Percentiles rank a stretch among this genome's conserved stretches.
Conservation (phyloP, 2,797 vertebrate species). For the Fistularia tabacaria region DNA sequence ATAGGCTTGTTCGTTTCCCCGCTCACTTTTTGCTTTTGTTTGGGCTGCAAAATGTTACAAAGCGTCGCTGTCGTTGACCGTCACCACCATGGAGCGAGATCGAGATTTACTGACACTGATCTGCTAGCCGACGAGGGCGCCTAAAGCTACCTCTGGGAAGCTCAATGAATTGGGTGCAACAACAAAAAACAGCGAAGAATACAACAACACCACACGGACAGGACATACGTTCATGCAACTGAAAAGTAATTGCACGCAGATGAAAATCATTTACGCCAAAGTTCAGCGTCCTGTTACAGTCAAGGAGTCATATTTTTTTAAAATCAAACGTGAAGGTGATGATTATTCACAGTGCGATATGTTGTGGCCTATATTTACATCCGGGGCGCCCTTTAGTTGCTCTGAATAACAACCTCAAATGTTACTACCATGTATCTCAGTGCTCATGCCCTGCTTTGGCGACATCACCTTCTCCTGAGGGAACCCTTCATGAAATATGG, state of each 20-base stretch:
- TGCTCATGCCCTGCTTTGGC: slow-evolving; percentile 39
- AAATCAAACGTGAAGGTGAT: not conserved
- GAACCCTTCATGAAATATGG: slow-evolving; percentile 38
- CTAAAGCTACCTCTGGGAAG: too few relatives aligned
- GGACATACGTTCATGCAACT: too few relatives aligned
- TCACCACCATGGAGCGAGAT: too few relatives aligned
- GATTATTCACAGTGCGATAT: not conserved
- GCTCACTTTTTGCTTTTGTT: slow-evolving; percentile 5
- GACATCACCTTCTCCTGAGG: slow-evolving; percentile 25
- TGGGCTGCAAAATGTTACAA: slow-evolving; percentile 20
- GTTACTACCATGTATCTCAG: slow-evolving; percentile 36
- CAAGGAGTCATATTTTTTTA: not conserved
- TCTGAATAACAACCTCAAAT: slow-evolving; percentile 13
- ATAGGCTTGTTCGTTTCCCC: slow-evolving; percentile 4
- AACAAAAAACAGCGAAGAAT: too few relatives aligned
- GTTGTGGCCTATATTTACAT: slow-evolving; percentile 15
- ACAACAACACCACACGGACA: too few relatives aligned
- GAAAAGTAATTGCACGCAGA: too few relatives aligned
- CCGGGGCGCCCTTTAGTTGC: too few relatives aligned
- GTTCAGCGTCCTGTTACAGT: too few relatives aligned
- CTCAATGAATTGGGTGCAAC: too few relatives aligned
- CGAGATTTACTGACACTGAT: slow-evolving; percentile 18
- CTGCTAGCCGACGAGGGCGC: slow-evolving; percentile 29
- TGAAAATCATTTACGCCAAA: too few relatives aligned
- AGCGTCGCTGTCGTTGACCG: slow-evolving; percentile 32